Evolutionary conservation across 1,140 invertebrate species (phyloP).

Genomic region (Bilobella aurantiaca): DNA sequence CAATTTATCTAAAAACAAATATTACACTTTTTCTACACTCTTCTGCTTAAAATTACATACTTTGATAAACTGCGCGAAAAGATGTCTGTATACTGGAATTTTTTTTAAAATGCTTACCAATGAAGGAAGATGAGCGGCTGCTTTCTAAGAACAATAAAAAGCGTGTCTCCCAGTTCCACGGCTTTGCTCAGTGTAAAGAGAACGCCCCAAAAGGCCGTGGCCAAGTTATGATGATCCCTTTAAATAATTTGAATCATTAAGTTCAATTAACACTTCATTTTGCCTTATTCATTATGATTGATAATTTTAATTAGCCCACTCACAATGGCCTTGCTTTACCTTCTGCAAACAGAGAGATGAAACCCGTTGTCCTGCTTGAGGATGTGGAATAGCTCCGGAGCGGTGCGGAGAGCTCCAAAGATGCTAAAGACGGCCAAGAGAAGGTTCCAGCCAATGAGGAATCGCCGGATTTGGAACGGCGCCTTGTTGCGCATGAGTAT

Average conservation of each 20-base stretch:
- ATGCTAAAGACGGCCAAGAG: slow-evolving; percentile 20
- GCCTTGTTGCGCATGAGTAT: slow-evolving; percentile 11
- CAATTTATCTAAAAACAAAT: no score
- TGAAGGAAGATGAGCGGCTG: slow-evolving; percentile 52
- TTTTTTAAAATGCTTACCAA: slow-evolving; percentile 24
- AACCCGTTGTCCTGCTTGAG: slow-evolving; percentile 24
- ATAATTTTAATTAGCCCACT: no score
- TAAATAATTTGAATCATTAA: slow-evolving; percentile 8
- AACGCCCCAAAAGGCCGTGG: slow-evolving; percentile 43
- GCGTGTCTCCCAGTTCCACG: slow-evolving; percentile 39
- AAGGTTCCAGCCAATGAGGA: slow-evolving; percentile 20
- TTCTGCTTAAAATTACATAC: no score
- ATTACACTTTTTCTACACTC: no score
- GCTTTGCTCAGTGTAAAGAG: slow-evolving; percentile 47
- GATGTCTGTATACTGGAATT: neutral
- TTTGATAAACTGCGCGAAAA: no score
- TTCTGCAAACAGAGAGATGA: slow-evolving; percentile 26
- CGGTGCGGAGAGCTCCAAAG: slow-evolving; percentile 25
- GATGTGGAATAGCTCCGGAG: slow-evolving; percentile 32
- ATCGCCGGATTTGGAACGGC: neutral
- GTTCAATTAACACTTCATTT: no score
- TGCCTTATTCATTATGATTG: no score
- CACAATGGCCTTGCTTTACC: no score
- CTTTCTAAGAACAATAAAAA: slow-evolving; percentile 48
- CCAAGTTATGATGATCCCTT: slow-evolving; percentile 27